Base-by-base conservation (phyloP, 2,797 vertebrate species). In the Phoxinus dragarum region DNA sequence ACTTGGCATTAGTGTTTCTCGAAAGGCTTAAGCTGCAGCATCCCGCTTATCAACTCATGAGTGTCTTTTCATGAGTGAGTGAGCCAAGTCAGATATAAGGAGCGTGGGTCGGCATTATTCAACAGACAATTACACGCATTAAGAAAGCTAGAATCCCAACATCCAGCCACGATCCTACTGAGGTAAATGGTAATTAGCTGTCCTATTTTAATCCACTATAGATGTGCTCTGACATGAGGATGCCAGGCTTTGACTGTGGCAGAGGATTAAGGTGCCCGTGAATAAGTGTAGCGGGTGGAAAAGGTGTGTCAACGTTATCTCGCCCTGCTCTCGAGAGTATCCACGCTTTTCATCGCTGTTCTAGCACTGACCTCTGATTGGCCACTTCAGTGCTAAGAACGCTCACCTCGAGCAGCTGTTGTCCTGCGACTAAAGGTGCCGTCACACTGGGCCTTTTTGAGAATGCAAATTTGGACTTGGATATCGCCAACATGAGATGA, bases 171-270 rank as follows among this genome's bases (percentile, higher is more conserved):
- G 73, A 82, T 74, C 74, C 77, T 75, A 52, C 81, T n/a, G 76
- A 84, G 76, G 82, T 84, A 85, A 89, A 90, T 84, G 88, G 80
- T 89, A 89, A 91, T 90, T 89, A 90, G 86, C 88, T 88, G 82
- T 87, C 88, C 42, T 89, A 78, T 89, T 89, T 88, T 85, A 88
- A 87, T 89, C 86, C 79, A 87, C 88, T 84, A 67, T 82, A 81
- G 86, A 87, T 87, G 82, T 85, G 74, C 85, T 88, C 52, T 82
- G 85, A 80, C 80, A 75, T 72, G 73, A 74, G 80, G 34, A 66
- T 87, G 86, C 85, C 84, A 80, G 69, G 61, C 77, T 72, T 21
- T 87, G 82, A 86, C 80, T 69, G 84, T 52, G 42, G 49, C 23
- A 40, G 84, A 84, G 87, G 88, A 88, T 87, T 87, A 84, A 89